Evolutionary conservation across 2,797 vertebrate species (phyloP), one percentile per base, ranked within the genome.

Genomic region (Danio kyathit): DNA sequence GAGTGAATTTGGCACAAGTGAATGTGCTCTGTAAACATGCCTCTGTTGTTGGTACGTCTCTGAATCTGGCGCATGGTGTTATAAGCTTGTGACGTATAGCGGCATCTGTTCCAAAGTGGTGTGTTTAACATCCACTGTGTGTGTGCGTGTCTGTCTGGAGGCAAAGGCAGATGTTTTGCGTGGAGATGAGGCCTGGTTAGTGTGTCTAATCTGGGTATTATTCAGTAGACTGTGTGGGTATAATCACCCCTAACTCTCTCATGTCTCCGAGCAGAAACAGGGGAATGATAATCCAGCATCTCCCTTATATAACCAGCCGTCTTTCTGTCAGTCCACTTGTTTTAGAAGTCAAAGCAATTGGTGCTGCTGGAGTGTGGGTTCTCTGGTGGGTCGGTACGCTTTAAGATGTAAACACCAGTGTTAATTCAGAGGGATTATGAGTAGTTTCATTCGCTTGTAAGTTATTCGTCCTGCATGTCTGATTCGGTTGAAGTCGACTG

Each of bases 151-250:
- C 8, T 70, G 56, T 60, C 71, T 38, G 41, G 7, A 61, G 44
- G 74, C 60, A 54, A 21, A 75, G 70, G 74, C 74, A 81, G 83
- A 83, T 90, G 86, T 88, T 89, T 89, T 89, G 63, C 11, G 79
- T 61, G 14, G 85, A 91, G 91, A 91, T 91, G 90, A 91, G 88
- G 89, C 83, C 88, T 76, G 87, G 86, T 87, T 59, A 83, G 64
- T 85, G 72, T 74, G 69, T 79, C 79, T 92, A 92, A 94, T 93
- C 91, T 89, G 74, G 86, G 87, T 89, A 89, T 92, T 91, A 92
- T 86, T 84, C 88, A 90, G 89, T 91, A 86, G 87, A 87, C 88
- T 80, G 63, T 86, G 90, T 88, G 86, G 90, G 89, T 88, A 89
- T 89, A 91, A 90, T 92, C 90, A 90, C 87, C 87, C 88, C 84